Evolutionary conservation across 1,140 invertebrate species (phyloP).

Genomic region (Acromyrmex heyeri): DNA sequence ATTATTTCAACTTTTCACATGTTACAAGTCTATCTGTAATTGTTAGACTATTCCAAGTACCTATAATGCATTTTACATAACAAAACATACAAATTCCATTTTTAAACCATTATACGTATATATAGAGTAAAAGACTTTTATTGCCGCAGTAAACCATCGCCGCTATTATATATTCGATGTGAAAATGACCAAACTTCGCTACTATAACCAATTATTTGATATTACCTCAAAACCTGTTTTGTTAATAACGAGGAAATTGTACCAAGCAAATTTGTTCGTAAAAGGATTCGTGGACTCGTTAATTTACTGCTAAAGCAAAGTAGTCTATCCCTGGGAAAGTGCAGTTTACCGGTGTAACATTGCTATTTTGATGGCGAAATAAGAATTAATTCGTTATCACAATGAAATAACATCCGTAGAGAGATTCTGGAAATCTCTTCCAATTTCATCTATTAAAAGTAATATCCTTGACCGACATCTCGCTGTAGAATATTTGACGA

Average conservation of each 20-base stretch:
- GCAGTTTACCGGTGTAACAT: neutral
- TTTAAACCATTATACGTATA: neutral
- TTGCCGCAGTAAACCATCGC: neutral
- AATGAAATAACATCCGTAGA: neutral
- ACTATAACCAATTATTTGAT: conserved; percentile 23
- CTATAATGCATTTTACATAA: neutral
- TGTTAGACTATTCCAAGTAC: neutral
- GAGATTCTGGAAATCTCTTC: neutral
- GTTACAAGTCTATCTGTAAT: neutral
- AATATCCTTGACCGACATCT: neutral
- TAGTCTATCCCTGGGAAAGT: conserved; percentile 4
- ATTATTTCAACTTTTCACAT: neutral
- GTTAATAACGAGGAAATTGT: neutral
- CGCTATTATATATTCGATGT: neutral
- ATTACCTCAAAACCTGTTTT: conserved; percentile 30
- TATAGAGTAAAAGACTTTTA: neutral
- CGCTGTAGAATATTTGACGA: neutral
- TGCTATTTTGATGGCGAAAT: neutral
- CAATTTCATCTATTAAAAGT: neutral
- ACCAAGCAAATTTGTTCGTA: conserved; percentile 2
- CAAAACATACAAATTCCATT: neutral
- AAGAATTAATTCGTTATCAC: conserved; percentile 13
- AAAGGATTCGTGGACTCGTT: neutral
- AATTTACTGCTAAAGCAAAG: conserved; percentile 14
- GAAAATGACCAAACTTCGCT: conserved; percentile 17